Evolutionary conservation across 1,140 invertebrate species (phyloP).

Genomic region (Aplysia californica): DNA sequence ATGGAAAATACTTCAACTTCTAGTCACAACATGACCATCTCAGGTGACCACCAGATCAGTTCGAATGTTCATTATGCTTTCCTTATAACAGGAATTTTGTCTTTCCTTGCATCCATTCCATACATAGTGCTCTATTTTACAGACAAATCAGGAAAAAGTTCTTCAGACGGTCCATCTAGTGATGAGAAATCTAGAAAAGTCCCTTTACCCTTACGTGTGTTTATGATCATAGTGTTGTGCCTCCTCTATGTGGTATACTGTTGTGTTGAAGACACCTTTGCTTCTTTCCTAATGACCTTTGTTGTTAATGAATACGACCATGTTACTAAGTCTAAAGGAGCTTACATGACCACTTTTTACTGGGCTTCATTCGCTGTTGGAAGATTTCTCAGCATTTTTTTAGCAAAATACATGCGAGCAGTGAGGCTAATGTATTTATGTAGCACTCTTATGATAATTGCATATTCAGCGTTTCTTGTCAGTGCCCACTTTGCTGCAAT

Average conservation of each 20-base stretch:
- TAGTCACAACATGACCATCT: too few relatives aligned
- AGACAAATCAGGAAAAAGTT: conserved; percentile 11
- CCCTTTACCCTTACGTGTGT: conserved; percentile 19
- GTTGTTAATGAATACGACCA: conserved; percentile 27
- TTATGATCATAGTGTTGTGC: conserved; percentile 22
- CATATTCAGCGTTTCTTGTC: conserved; percentile 5
- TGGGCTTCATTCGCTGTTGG: conserved; percentile 11
- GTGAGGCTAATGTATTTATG: conserved; percentile 3
- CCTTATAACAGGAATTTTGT: conserved; percentile 24
- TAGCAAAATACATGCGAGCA: neutral
- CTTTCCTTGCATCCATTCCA: conserved; percentile 18
- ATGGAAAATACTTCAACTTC: too few relatives aligned
- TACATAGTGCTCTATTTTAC: conserved; percentile 15
- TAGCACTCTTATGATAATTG: neutral
- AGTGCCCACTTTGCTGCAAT: neutral
- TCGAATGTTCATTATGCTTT: conserved; percentile 28
- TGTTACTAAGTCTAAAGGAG: conserved; percentile 18
- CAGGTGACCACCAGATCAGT: too few relatives aligned
- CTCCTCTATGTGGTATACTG: conserved; percentile 39
- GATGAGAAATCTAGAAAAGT: conserved; percentile 13
- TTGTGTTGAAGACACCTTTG: conserved; percentile 45
- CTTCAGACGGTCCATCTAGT: neutral
- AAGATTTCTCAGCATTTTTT: conserved; percentile 15
- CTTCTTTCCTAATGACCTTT: conserved; percentile 42
- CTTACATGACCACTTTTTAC: conserved; percentile 8